Conservation (phyloP, 2,888 invertebrate genomes). For the Siphlonurus alternatus region DNA sequence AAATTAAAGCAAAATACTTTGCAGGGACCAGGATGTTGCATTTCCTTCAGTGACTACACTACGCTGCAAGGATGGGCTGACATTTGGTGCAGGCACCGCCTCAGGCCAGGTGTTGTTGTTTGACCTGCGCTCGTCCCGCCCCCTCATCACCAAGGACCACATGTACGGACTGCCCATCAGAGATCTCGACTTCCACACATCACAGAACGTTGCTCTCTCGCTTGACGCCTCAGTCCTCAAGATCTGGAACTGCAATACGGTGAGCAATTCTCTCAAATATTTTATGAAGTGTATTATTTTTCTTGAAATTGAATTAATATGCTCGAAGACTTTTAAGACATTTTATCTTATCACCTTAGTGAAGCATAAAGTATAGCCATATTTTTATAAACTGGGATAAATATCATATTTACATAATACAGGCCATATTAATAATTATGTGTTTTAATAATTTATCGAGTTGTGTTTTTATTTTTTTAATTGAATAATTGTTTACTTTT, state of each 20-base stretch:
- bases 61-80: constrained; percentile 55
- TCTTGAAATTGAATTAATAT: background rate
- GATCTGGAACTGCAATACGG: constrained; percentile 77
- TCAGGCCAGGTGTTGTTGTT: constrained; percentile 89
- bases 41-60: constrained; percentile 64
- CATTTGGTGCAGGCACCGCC: constrained; percentile 79
- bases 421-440: too few species aligned
- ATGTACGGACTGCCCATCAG: constrained; percentile 85
- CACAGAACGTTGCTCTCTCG: constrained; percentile 65
- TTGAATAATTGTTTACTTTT: too few species aligned
- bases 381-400: background rate
- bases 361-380: background rate
- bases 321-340: constrained; percentile 4
- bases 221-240: constrained; percentile 79
- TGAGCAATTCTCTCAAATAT: constrained; percentile 26
- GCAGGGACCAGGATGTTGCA: constrained; percentile 1
- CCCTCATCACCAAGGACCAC: constrained; percentile 83
- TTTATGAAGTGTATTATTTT: background rate
- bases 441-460: too few species aligned
- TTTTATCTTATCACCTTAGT: background rate
- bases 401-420: too few species aligned
- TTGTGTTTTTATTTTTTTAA: too few species aligned
- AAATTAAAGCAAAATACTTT: too few species aligned
- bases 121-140: constrained; percentile 83
- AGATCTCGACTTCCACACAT: constrained; percentile 60